Evolutionary conservation across 1,140 invertebrate genomes (phyloP).

Genomic region (Penaeus chinensis): DNA sequence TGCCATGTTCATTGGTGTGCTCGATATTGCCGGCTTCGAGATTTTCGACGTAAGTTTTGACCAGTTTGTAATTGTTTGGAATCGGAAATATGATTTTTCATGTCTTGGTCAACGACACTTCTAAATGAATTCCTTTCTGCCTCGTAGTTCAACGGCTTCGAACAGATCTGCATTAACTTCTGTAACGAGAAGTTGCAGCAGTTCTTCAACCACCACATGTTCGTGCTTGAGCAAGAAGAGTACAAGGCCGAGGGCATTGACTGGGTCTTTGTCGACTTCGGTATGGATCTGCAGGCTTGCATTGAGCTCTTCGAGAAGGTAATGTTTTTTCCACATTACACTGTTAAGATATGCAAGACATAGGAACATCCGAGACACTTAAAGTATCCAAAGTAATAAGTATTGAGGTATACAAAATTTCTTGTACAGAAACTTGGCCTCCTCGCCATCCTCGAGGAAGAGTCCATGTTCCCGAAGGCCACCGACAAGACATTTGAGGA

Average conservation of each 20-base stretch:
- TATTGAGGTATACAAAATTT: too few species aligned
- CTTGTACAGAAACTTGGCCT: slow-evolving; percentile 38
- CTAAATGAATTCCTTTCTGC: neutral
- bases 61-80: too few species aligned
- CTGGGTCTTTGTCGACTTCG: slow-evolving; percentile 67
- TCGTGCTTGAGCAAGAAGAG: slow-evolving; percentile 83
- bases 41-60: slow-evolving; percentile 94
- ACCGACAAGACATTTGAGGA: slow-evolving; percentile 53
- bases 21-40: slow-evolving; percentile 76
- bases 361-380: neutral
- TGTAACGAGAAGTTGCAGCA: slow-evolving; percentile 52
- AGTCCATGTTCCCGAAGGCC: slow-evolving; percentile 56
- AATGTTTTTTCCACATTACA: slow-evolving; percentile 64
- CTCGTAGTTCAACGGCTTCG: slow-evolving; percentile 65
- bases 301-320: slow-evolving; percentile 76
- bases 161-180: slow-evolving; percentile 49
- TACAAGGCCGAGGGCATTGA: slow-evolving; percentile 87
- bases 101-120: too few species aligned
- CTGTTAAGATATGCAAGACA: too few species aligned
- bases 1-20: slow-evolving; percentile 97
- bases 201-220: slow-evolving; percentile 57
- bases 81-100: too few species aligned
- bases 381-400: slow-evolving; percentile 76
- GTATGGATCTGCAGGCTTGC: slow-evolving; percentile 56
- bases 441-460: slow-evolving; percentile 49